Evolutionary conservation across 2,797 vertebrate genomes (phyloP).

Genomic region (Amblyopsis hoosieri): DNA sequence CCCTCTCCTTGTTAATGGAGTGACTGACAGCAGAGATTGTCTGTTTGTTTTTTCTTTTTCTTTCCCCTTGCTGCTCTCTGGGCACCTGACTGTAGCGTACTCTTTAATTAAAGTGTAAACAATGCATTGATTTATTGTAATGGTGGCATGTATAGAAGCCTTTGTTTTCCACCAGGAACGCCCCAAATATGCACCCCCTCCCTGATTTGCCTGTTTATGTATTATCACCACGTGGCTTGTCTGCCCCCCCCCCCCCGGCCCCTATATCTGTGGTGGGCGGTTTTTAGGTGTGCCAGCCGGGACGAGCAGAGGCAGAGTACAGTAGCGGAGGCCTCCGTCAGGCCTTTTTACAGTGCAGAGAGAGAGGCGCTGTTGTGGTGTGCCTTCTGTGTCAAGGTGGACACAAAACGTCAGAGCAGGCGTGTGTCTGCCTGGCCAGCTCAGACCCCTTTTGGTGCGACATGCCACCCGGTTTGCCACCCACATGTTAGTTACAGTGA

Average conservation of each 20-base stretch:
- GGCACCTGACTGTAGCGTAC: slow-evolving; percentile 50
- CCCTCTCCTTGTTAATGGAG: slow-evolving; percentile 65
- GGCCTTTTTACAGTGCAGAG: slow-evolving; percentile 62
- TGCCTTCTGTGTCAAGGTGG: slow-evolving; percentile 82
- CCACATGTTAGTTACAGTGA: slow-evolving; percentile 42
- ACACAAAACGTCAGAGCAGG: slow-evolving; percentile 84
- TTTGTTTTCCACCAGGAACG: not conserved
- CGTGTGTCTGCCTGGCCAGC: slow-evolving; percentile 80
- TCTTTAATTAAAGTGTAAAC: slow-evolving; percentile 60
- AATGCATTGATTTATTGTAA: no score
- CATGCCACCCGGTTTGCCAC: slow-evolving; percentile 65
- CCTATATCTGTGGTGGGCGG: slow-evolving; percentile 35
- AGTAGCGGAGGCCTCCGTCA: slow-evolving; percentile 51
- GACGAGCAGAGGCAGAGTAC: slow-evolving; percentile 28
- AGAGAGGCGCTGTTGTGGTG: slow-evolving; percentile 77
- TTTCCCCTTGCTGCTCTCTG: slow-evolving; percentile 57
- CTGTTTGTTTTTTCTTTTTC: slow-evolving; percentile 61
- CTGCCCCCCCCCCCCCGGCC: not conserved
- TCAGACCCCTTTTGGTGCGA: slow-evolving; percentile 73
- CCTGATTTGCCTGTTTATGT: slow-evolving; percentile 22
- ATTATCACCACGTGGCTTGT: slow-evolving; percentile 4
- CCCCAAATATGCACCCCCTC: slow-evolving; percentile 17
- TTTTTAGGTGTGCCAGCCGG: slow-evolving; percentile 54
- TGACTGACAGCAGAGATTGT: slow-evolving; percentile 69
- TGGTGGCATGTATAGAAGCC: no score